Base-by-base conservation (phyloP, 2,888 invertebrate genomes). In the Leucophenga maculata region DNA sequence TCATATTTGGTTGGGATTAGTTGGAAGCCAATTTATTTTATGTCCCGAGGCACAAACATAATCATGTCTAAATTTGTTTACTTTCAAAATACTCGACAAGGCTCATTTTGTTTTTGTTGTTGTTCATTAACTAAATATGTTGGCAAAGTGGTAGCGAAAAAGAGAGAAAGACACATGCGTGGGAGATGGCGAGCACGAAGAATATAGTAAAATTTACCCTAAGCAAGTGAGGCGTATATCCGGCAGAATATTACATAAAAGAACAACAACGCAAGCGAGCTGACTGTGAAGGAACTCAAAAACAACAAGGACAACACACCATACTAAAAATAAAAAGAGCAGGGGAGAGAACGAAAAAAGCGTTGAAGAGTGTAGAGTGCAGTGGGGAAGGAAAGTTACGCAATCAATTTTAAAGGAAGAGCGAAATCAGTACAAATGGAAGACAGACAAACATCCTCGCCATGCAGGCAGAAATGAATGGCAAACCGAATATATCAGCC, bases 31-130 rank as follows among this genome's bases (percentile, higher is more conserved):
- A 81, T 81, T 81, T 81, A 83, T 81, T 81, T 81, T 80, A 84
- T 84, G 83, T 75, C 79, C 77, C 76, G 69, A 75, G 75, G 75
- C 80, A 80, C 82, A 83, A 84, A 84, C 80, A 83, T 83, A 80
- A 82, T 83, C 82, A 82, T 80, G 75, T 82, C 82, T 82, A 82
- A 82, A 82, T 83, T 82, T 84, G 84, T 82, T 83, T 84, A 82
- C 78, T 79, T 80, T 77, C 79, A 77, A 82, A 83, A 81, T 77
- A 31, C 55, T 20, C 60, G 16, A 57, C 60, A 64, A 62, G 54
- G 66, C 44, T 52, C 62, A 20, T 71, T 52, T 62, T 50, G 50
- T 67, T 70, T 39, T 70, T 65, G 72, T 70, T 74, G 68, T 69
- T 72, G 74, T 83, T 80, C 84, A 82, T 84, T 82, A 83, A 78